Evolutionary conservation across 2,797 vertebrate species (phyloP).

Genomic region (Phataginus tricuspis): DNA sequence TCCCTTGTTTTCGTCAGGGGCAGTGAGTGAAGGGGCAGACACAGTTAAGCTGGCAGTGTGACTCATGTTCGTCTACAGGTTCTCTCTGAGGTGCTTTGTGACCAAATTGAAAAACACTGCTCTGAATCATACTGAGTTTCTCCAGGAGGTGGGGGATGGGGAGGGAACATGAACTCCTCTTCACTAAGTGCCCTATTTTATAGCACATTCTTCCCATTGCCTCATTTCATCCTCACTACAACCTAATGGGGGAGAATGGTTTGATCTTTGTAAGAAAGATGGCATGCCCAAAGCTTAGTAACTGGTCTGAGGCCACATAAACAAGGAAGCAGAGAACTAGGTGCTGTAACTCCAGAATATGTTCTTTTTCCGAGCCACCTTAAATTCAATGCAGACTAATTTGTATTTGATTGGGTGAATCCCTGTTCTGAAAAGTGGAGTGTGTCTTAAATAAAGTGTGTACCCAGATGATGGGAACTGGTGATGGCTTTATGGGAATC

Average conservation of each 20-base stretch:
- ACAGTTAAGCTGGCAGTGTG: not conserved
- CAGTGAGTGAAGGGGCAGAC: not conserved
- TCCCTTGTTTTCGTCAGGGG: not conserved
- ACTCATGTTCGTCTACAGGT: not conserved
- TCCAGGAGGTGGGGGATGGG: not conserved
- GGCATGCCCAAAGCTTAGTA: not conserved
- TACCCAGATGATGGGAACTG: not conserved
- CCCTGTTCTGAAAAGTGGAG: conserved; percentile 5
- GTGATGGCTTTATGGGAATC: not conserved
- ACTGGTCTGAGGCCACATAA: not conserved
- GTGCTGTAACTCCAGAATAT: not conserved
- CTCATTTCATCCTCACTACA: not conserved
- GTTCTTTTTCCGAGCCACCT: not conserved
- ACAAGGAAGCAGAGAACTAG: not conserved
- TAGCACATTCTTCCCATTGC: not conserved
- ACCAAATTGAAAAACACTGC: not conserved
- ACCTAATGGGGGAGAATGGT: not conserved
- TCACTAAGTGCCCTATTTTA: not conserved
- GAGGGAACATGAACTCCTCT: not conserved
- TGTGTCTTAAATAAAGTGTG: conserved; percentile 41
- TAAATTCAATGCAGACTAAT: not conserved
- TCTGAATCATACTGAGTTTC: conserved; percentile 1
- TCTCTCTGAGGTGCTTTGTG: conserved; percentile 2
- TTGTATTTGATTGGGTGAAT: not conserved
- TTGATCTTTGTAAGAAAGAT: not conserved